Conservation (phyloP, 1,140 invertebrate species). For the Globodera ellingtonae region DNA sequence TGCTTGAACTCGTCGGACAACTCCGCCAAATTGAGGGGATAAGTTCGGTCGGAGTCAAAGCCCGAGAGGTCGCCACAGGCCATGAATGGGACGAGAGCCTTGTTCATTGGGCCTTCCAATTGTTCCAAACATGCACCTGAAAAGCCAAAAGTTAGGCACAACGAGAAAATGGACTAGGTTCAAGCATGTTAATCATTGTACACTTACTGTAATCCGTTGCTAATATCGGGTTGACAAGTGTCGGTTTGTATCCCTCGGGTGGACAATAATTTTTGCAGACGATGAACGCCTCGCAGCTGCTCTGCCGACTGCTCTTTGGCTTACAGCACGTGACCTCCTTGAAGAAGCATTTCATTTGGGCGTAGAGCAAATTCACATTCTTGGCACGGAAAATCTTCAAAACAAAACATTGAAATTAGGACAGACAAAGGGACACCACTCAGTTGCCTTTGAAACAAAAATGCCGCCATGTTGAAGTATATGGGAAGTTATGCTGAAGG, state of each 20-base stretch:
- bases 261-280: constrained; percentile 37
- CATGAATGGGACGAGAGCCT: constrained; percentile 40
- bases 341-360: constrained; percentile 39
- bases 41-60: constrained; percentile 35
- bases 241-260: constrained; percentile 36
- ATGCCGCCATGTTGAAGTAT: constrained; percentile 38
- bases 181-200: background rate
- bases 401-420: background rate
- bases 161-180: too few relatives aligned
- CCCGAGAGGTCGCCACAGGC: constrained; percentile 43
- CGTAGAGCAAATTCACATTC: constrained; percentile 37
- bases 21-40: constrained; percentile 25
- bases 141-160: background rate
- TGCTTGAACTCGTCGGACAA: constrained; percentile 33
- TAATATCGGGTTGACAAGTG: constrained; percentile 34
- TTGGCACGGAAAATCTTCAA: constrained; percentile 44
- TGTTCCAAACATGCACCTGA: constrained; percentile 15
- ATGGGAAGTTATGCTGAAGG: constrained; percentile 39
- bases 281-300: constrained; percentile 43
- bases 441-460: constrained; percentile 35
- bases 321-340: constrained; percentile 35
- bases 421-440: background rate
- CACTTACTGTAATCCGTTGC: constrained; percentile 29
- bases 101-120: constrained; percentile 16
- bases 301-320: constrained; percentile 43